phyloP scores from a whole-genome alignment of 2,113 vertebrate genomes.

The Gadus chalcogrammus region DNA sequence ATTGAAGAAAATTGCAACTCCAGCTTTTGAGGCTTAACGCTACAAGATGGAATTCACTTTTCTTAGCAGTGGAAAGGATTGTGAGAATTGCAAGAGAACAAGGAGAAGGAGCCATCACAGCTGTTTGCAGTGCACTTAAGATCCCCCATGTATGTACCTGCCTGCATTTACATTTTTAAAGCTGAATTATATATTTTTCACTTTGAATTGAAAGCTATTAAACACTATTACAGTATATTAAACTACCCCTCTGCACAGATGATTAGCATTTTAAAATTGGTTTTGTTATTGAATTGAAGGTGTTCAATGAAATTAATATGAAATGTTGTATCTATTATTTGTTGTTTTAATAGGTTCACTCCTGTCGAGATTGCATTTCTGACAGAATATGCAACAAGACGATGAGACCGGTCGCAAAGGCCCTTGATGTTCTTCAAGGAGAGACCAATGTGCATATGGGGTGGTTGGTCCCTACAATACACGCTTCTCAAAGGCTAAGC shows the following conservation, averaged over 20 bases:
- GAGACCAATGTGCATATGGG: constrained; percentile 39
- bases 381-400: constrained; percentile 28
- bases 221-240: too few species aligned
- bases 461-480: constrained; percentile 33
- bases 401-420: constrained; percentile 29
- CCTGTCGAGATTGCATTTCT: constrained; percentile 32
- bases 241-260: too few species aligned
- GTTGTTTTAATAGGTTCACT: constrained; percentile 21
- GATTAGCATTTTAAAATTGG: too few species aligned
- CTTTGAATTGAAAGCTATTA: too few species aligned
- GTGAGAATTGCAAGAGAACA: constrained; percentile 20
- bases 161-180: neutral
- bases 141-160: constrained; percentile 14
- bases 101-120: constrained; percentile 21
- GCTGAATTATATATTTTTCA: too few species aligned
- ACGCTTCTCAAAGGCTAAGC: constrained; percentile 34
- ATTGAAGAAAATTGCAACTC: constrained; percentile 22
- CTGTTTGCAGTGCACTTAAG: too few species aligned
- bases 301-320: constrained; percentile 4
- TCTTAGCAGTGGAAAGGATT: constrained; percentile 29
- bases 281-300: neutral
- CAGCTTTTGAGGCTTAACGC: constrained; percentile 27
- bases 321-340: constrained; percentile 10
- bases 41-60: constrained; percentile 37
- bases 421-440: constrained; percentile 32